Evolutionary conservation across 2,797 vertebrate species (phyloP), one percentile per base, ranked within the genome.

Genomic region (Sitta carolinensis): DNA sequence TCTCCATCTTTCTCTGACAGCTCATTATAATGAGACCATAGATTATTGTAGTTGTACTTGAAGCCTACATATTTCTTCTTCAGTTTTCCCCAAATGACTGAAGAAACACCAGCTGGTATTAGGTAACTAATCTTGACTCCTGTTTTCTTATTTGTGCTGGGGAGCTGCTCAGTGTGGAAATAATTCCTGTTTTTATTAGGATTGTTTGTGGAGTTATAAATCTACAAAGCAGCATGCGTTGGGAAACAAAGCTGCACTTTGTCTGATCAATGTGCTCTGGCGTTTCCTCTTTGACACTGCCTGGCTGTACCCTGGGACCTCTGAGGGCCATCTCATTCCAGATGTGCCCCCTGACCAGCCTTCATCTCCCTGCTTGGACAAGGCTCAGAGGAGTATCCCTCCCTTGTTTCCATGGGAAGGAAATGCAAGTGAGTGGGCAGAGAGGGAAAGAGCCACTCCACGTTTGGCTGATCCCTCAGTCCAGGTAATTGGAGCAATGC

Each of bases 141-240:
- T 1, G 0, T 92, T 96, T 95, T 92, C 79, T 93, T 93, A 81
- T 88, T 88, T 51, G 8, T 89, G 73, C 76, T 90, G 91, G 75
- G 58, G 69, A 90, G 45, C 76, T 81, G 51, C 58, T 84, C 75
- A 86, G 32, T 73, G 66, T 81, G 73, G 62, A 81, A 92, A 84
- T 81, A 86, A 83, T 85, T 95, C 55, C 52, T 91, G 55, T 19
- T 96, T 95, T 92, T 87, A 90, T 87, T 92, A 79, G 83, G 80
- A 79, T 78, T 94, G 85, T 94, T 96, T 94, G 76, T 91, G 76
- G 79, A 81, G 85, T 69, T 94, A 73, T 94, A 95, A 94, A 88
- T 95, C 87, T 88, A 45, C 62, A 66, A 77, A 95, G 67, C 90
- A 90, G 86, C 52, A 7, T 50, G 88, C 0, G 0, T 25, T 0